phyloP scores from a whole-genome alignment of 2,888 invertebrate genomes.

The Stenodera caucasica region DNA sequence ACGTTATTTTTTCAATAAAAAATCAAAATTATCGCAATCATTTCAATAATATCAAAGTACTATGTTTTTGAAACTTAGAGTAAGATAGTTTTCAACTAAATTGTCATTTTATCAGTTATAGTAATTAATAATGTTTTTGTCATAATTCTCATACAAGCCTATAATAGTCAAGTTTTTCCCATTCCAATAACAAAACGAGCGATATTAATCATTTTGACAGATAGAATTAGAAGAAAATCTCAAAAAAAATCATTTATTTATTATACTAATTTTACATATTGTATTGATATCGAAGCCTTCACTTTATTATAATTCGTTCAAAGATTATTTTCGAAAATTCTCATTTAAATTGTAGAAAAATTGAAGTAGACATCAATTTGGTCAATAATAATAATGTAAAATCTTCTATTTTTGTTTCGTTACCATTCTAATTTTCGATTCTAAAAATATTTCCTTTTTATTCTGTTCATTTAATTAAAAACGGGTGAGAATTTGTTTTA shows the following conservation, averaged over 20 bases:
- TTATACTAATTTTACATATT: no score
- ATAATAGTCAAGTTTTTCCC: constrained; percentile 14
- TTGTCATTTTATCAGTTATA: neutral
- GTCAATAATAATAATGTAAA: neutral
- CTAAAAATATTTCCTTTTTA: no score
- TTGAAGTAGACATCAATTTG: neutral
- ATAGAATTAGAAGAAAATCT: constrained; percentile 13
- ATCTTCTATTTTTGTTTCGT: no score
- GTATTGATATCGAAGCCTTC: constrained; percentile 2
- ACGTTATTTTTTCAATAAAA: constrained; percentile 19
- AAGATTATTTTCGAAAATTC: neutral
- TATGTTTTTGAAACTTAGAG: no score
- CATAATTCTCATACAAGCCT: constrained; percentile 10
- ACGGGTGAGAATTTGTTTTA: no score
- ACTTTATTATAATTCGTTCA: neutral
- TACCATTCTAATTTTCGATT: no score
- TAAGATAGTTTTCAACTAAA: neutral
- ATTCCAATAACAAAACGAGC: neutral
- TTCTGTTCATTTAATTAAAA: no score
- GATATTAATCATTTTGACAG: constrained; percentile 18
- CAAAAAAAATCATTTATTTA: constrained; percentile 8
- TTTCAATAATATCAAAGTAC: neutral
- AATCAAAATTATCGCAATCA: constrained; percentile 15
- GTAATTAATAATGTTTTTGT: constrained; percentile 14
- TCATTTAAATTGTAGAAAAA: neutral